Evolutionary conservation across 2,797 vertebrate genomes (phyloP).

Genomic region (Intellagama lesueurii): DNA sequence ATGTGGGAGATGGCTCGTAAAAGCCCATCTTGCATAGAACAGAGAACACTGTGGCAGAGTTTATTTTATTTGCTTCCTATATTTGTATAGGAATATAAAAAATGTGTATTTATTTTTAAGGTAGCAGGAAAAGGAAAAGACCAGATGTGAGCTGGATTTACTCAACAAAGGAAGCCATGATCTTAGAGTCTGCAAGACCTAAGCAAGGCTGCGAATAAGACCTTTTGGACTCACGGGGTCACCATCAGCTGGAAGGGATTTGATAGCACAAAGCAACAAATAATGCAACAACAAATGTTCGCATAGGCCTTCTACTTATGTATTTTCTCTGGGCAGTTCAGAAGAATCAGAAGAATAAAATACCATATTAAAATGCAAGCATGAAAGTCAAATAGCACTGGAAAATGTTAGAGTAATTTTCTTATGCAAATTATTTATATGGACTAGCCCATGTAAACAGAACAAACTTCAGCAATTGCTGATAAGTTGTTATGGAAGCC

Average conservation of each 20-base stretch:
- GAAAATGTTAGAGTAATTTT: background rate
- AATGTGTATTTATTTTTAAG: too few species aligned
- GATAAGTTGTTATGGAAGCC: background rate
- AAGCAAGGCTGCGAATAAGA: too few species aligned
- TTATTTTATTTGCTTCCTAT: constrained; percentile 7
- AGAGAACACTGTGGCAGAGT: constrained; percentile 10
- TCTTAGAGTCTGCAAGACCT: too few species aligned
- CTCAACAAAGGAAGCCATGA: too few species aligned
- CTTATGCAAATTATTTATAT: background rate
- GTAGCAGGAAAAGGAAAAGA: too few species aligned
- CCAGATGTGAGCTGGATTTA: too few species aligned
- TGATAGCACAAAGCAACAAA: too few species aligned
- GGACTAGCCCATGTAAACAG: background rate
- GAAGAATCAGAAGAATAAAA: background rate
- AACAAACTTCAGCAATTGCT: background rate
- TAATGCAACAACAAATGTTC: too few species aligned
- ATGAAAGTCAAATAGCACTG: background rate
- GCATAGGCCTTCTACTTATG: background rate
- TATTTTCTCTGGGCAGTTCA: background rate
- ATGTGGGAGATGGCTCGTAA: constrained; percentile 45
- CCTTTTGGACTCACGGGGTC: too few species aligned
- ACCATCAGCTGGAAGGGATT: too few species aligned
- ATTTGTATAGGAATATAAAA: background rate
- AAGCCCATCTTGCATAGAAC: background rate
- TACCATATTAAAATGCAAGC: background rate